A percentile compares a stretch with the other conserved stretches of the same genome.
Conservation (phyloP, 2,888 invertebrate genomes). For the Ctenicera cuprea region DNA sequence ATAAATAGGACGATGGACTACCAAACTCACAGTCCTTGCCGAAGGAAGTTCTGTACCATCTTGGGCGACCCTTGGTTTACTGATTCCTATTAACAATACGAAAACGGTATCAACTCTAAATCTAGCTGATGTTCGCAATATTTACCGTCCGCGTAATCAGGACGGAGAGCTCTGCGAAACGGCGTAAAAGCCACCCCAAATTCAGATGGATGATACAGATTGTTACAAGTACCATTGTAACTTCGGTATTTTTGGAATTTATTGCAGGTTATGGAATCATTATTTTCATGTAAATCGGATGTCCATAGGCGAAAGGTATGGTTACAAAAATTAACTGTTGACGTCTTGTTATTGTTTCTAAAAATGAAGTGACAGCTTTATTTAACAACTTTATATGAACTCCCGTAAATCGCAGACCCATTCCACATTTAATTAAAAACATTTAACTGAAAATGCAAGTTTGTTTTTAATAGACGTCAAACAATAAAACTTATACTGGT, state of each 20-base stretch:
- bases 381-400: no score
- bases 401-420: no score
- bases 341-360: slow-evolving; percentile 41
- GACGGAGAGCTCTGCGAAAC: slow-evolving; percentile 82
- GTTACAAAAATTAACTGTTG: slow-evolving; percentile 33
- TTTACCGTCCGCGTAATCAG: slow-evolving; percentile 86
- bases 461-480: no score
- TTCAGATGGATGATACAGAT: slow-evolving; percentile 76
- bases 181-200: slow-evolving; percentile 86
- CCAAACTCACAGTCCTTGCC: slow-evolving; percentile 84
- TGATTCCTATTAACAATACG: slow-evolving; percentile 73
- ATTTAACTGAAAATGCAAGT: no score
- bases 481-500: no score
- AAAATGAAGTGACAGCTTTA: not conserved
- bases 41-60: slow-evolving; percentile 79
- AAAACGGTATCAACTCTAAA: slow-evolving; percentile 28
- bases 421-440: no score
- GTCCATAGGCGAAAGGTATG: not conserved
- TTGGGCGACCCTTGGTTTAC: slow-evolving; percentile 77
- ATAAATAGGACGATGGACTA: slow-evolving; percentile 84
- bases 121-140: not conserved
- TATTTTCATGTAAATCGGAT: slow-evolving; percentile 28
- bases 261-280: slow-evolving; percentile 57
- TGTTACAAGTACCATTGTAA: slow-evolving; percentile 87
- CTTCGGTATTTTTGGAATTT: slow-evolving; percentile 76